Base-by-base conservation (phyloP, 2,797 vertebrate genomes). In the Podargus strigoides region DNA sequence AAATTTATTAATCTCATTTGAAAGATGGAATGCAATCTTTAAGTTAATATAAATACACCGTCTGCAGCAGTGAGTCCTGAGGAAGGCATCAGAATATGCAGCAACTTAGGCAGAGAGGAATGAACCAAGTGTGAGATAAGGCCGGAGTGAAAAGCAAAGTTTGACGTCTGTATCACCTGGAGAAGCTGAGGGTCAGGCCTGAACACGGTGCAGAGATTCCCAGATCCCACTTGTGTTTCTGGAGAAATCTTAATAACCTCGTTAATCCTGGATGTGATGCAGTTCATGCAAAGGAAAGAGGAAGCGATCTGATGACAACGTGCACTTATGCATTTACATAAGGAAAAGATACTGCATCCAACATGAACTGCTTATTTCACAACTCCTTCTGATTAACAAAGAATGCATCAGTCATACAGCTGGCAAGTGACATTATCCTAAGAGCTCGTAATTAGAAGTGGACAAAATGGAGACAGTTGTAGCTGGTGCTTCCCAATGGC, bases 1-100 rank as follows among this genome's bases (percentile, higher is more conserved):
- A 95, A 96, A 96, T 92, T 93, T 97, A 95, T 96, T 94, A 95
- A 95, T 95, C 96, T 96, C 89, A 93, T 95, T 94, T 95, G 91
- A 96, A 95, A 95, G 95, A 94, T 91, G 82, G 95, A 94, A 97
- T 89, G 92, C 50, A 78, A 95, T 91, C 87, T 96, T 95, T 89
- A 94, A 75, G 85, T 95, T 94, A 95, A 93, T 95, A 96, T 94
- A 95, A 97, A 89, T 75, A 84, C 92, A 91, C 90, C 96, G 95
- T 94, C 94, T 96, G 96, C 73, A 95, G 82, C 91, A 93, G 72
- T 12, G 39, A 94, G 82, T 88, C 87, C 69, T 32, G 85, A 92
- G 87, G 75, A 96, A 94, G 85, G 79, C 93, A 95, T 72, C 67
- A 68, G 87, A 95, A 81, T 72, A 93, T 55, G 87, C 56, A 95